Base-by-base conservation (phyloP, 2,888 invertebrate species). In the Monoplex corrugatus region DNA sequence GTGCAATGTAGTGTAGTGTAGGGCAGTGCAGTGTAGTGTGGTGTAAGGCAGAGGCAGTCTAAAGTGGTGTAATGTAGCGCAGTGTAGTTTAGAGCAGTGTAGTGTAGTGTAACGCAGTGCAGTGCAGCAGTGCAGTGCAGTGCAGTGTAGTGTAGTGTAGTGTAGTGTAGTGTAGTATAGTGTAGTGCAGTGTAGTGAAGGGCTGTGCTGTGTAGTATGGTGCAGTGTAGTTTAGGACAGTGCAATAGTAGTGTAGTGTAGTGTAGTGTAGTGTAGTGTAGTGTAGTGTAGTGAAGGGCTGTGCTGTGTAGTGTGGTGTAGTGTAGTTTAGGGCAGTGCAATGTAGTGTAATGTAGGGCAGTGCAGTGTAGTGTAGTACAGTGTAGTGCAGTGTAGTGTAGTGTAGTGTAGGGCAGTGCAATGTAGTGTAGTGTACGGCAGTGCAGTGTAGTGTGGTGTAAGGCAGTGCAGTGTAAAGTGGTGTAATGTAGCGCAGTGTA, bases 101-200 rank as follows among this genome's bases (percentile, higher is more conserved):
- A n/a, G n/a, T n/a, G n/a, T n/a, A n/a, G n/a, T n/a, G n/a, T n/a
- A n/a, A n/a, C n/a, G n/a, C 38, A 40, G 40, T 82, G 40, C 38
- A 40, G 40, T 82, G 82, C 38, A 40, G 40, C n/a, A n/a, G n/a
- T n/a, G n/a, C n/a, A n/a, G n/a, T n/a, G 50, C 50, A 50, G 50
- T 82, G 82, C 28, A 40, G 40, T 82, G 82, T 10, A 28, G 40
- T 82, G 82, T 23, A 40, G 40, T 82, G 40, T 82, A 40, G 40
- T 82, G 82, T 82, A 40, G 40, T 82, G 82, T 82, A 40, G 40
- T 40, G 82, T 16, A 38, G 40, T 82, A 38, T 38, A 40, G 40
- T 40, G 82, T 82, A 40, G 28, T 82, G 82, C 38, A 40, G 40
- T 82, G 82, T 82, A 40, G 28, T 82, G 82, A 10, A 40, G 40